Conservation (phyloP, 2,888 invertebrate genomes). For the Tipula lateralis region DNA sequence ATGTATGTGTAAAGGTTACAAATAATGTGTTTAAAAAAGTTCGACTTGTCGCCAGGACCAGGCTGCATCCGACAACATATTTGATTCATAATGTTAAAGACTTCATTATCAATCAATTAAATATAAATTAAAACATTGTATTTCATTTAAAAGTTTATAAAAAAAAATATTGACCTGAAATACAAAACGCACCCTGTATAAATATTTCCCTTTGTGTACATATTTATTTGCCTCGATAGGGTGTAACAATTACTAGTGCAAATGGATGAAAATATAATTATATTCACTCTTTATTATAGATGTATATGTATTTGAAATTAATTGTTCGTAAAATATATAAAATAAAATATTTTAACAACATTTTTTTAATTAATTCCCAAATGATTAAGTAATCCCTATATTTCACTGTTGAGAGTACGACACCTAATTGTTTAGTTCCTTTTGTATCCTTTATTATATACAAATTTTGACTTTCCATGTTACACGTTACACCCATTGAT, state of each 20-base stretch:
- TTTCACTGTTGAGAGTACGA: neutral
- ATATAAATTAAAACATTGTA: no score
- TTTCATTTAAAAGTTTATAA: no score
- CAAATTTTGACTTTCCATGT: constrained; percentile 6
- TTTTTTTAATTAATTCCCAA: neutral
- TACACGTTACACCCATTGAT: constrained; percentile 1
- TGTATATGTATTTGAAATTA: neutral
- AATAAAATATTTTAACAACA: neutral
- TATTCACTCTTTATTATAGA: neutral
- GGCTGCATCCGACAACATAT: no score
- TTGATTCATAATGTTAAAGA: no score
- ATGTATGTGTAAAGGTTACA: no score
- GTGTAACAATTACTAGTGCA: neutral
- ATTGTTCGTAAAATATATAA: neutral
- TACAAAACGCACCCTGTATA: neutral
- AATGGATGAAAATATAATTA: neutral
- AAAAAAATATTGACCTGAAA: no score
- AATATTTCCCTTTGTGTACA: neutral
- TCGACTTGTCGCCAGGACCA: no score
- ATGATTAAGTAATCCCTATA: neutral
- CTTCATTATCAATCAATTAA: no score
- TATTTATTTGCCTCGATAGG: neutral
- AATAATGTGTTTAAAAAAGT: no score
- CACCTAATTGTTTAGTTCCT: neutral
- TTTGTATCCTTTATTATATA: neutral